A percentile compares a stretch with the other conserved stretches of the same genome.
These are phyloP conservation scores for Stenodera caucasica DNA, from an alignment of 2,888 invertebrate genomes.

Conservation along the genomic window DNA sequence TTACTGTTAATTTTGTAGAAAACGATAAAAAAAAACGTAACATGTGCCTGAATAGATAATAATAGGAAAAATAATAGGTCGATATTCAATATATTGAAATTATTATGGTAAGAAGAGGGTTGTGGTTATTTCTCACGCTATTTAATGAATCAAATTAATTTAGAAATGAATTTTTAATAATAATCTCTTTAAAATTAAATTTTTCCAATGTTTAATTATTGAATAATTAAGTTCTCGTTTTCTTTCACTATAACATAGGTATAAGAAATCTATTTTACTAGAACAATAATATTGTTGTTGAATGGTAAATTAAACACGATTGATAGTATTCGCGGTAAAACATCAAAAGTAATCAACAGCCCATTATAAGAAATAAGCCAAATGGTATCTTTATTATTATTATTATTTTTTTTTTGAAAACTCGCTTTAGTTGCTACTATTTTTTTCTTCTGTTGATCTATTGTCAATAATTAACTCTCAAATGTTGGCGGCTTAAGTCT, in stretches of 20 bases:
- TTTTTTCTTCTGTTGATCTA: too few species aligned
- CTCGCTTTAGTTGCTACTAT: constrained; percentile 5
- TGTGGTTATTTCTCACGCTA: constrained; percentile 7
- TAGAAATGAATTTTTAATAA: not conserved
- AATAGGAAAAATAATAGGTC: constrained; percentile 1
- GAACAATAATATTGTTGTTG: constrained; percentile 36
- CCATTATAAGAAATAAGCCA: constrained; percentile 41
- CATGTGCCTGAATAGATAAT: not conserved
- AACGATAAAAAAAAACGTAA: not conserved
- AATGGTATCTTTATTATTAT: constrained; percentile 21
- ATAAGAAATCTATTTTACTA: too few species aligned
- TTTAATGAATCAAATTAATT: not conserved
- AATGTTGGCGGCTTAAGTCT: not conserved
- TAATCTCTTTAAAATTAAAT: too few species aligned
- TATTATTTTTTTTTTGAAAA: too few species aligned
- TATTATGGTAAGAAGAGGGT: not conserved
- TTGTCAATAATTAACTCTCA: constrained; percentile 36
- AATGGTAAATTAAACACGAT: constrained; percentile 48
- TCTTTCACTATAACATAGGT: too few species aligned
- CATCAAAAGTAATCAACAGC: constrained; percentile 50
- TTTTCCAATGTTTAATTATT: too few species aligned
- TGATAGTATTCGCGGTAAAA: constrained; percentile 46
- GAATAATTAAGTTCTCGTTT: constrained; percentile 42
- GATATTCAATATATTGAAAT: constrained; percentile 4
- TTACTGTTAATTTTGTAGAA: too few species aligned